Conservation (phyloP, 1,140 invertebrate species). For the Aphaenogaster ashmeadi region DNA sequence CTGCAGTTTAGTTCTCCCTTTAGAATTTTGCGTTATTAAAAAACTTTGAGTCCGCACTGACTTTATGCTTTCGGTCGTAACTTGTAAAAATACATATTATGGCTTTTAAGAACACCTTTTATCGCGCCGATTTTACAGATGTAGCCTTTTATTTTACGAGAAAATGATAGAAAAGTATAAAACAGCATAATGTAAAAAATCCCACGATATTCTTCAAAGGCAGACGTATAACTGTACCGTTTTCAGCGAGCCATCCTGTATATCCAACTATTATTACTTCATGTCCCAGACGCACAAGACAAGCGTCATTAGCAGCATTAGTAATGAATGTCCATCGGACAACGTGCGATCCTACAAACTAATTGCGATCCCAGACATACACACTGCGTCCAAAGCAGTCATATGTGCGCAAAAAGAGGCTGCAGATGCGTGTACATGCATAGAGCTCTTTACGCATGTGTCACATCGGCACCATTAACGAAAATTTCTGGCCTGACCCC, state of each 20-base stretch:
- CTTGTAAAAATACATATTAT: conserved; percentile 44
- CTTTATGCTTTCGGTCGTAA: conserved; percentile 20
- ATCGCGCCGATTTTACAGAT: conserved; percentile 8
- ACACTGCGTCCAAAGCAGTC: conserved; percentile 36
- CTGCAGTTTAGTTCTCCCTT: conserved; percentile 51
- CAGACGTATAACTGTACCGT: neutral
- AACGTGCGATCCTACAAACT: conserved; percentile 25
- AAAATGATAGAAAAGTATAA: conserved; percentile 5
- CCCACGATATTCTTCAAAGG: neutral
- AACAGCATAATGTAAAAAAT: neutral
- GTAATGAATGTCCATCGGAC: conserved; percentile 37
- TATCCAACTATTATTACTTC: conserved; percentile 42
- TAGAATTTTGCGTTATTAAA: conserved; percentile 31
- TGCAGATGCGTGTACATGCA: conserved; percentile 25
- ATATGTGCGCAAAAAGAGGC: conserved; percentile 50
- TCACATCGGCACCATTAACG: conserved; percentile 43
- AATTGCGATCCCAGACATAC: conserved; percentile 50
- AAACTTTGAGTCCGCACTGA: conserved; percentile 36
- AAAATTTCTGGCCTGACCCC: conserved; percentile 34
- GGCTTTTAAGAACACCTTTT: neutral
- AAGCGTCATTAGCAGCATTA: conserved; percentile 53
- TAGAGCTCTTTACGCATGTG: conserved; percentile 26
- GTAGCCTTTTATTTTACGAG: neutral
- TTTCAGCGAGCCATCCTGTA: neutral
- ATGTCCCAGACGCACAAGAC: conserved; percentile 34